These are phyloP conservation scores for Pristionchus pacificus DNA, from an alignment of 1,140 invertebrate genomes.

Conservation along the genomic window DNA sequence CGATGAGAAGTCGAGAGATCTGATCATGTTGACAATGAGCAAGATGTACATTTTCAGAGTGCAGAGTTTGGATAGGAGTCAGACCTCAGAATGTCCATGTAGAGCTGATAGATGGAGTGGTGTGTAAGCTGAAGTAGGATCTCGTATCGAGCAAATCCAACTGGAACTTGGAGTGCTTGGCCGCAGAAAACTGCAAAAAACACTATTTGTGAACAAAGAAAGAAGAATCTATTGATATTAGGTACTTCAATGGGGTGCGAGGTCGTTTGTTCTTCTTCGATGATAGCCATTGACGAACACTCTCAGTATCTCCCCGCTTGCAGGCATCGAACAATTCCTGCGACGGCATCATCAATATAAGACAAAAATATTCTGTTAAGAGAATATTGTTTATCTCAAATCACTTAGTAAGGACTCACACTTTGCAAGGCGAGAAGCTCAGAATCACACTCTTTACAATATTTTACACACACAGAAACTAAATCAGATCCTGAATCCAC, in stretches of 20 bases:
- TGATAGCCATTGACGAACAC: conserved; percentile 21
- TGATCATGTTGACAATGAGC: background rate
- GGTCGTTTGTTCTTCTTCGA: conserved; percentile 25
- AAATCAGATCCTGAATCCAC: no score
- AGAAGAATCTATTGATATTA: background rate
- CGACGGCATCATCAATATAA: background rate
- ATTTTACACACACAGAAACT: no score
- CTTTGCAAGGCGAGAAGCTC: no score
- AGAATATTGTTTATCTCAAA: no score
- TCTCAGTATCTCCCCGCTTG: conserved; percentile 27
- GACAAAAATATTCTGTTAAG: background rate
- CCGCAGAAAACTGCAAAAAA: conserved; percentile 38
- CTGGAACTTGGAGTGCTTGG: conserved; percentile 29
- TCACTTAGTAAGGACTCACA: no score
- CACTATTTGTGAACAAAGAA: background rate
- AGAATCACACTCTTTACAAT: no score
- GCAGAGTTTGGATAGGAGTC: no score
- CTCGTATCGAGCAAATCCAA: conserved; percentile 40
- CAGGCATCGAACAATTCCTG: conserved; percentile 34
- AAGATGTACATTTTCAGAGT: conserved; percentile 8
- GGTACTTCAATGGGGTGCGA: conserved; percentile 24
- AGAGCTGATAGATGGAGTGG: conserved; percentile 87
- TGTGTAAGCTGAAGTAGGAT: conserved; percentile 75
- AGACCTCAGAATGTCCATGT: conserved; percentile 81
- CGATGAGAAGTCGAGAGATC: conserved; percentile 59